Base-by-base conservation (phyloP, 2,888 invertebrate species). In the Diarsia rubi region DNA sequence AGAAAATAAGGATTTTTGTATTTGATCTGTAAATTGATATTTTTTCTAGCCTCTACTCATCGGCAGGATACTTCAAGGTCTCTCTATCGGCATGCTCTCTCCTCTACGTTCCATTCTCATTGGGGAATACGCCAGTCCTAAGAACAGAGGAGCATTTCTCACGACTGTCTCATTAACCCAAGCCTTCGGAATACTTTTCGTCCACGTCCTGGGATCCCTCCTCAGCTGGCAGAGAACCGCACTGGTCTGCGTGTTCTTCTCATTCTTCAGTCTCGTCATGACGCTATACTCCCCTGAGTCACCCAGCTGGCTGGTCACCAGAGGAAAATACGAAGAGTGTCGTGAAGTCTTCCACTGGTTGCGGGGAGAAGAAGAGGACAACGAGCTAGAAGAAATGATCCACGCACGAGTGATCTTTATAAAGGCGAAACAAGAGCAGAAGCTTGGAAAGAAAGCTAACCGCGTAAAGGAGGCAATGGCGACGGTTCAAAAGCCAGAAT, bases 181-280 rank as follows among this genome's bases (percentile, higher is more conserved):
- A 65, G 96, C 97, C 0, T 84, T 96, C 42, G 97, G 98, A 6
- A 97, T 98, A 47, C 94, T 97, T 24, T 88, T 97, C 19, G 96
- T 97, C 3, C 98, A 98, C 86, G 89, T 96, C 0, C 87, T 98
- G 2, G 98, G 98, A 0, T 97, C 97, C 2, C 94, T 97, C 84
- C 86, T 97, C 0, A 91, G 93, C 60, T 97, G 97, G 97, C 93
- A 96, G 84, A 91, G 91, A 21, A 96, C 97, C 0, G 97, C 97
- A 1, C 86, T 96, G 0, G 88, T 97, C 31, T 96, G 96, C 78
- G 92, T 95, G 1, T 81, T 91, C 44, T 92, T 97, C 49, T 95
- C 97, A 0, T 88, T 97, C 59, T 86, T 94, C 12, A 95, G 97
- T 49, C 90, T 97, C 14, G 75, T 92, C 19, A 92, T 94, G 90